Evolutionary conservation across 2,113 vertebrate species (phyloP), one percentile per base, ranked within the genome.

Genomic region (Macquaria ambigua): DNA sequence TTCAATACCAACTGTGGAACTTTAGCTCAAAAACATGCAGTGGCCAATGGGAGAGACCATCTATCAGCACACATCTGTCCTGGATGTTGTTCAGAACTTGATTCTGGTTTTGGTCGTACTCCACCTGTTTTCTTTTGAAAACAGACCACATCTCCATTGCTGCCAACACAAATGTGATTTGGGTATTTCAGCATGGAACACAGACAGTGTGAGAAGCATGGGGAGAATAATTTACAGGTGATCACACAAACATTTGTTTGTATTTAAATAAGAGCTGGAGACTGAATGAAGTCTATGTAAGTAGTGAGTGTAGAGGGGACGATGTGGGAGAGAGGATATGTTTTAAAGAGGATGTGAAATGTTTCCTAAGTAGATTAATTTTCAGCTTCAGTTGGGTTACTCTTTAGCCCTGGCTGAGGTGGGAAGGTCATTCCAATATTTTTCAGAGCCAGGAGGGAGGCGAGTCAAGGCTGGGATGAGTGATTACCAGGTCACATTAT

Each of bases 401-500:
- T 74, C 53, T 75, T 85, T 77, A 70, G 77, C 69, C 79, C 28
- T 83, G 81, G 43, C 83, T 82, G 68, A 82, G 75, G 74, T 82
- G 14, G 56, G 66, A 77, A 91, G 87, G 88, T 90, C 84, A 85
- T 89, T 91, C 77, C 77, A 89, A 89, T 89, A 91, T 89, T 85
- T 91, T 91, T 85, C 53, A 56, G 81, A 87, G 82, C 83, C 70
- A 84, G 76, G 74, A 91, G 66, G 77, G 70, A 58, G 48, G 55
- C 67, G 72, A 79, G 52, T 79, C 79, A 67, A 84, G 84, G 64
- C 80, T 78, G 62, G 77, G 77, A 81, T 85, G 91, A 93, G 43
- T 84, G 80, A 92, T 92, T 90, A 93, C 83, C 81, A 52, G 84
- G 79, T 85, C 77, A 78, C 74, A 84, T 75, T 88, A 86, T 89